Base-by-base conservation (phyloP, 2,113 vertebrate genomes). In the Thinocorus orbignyianus region DNA sequence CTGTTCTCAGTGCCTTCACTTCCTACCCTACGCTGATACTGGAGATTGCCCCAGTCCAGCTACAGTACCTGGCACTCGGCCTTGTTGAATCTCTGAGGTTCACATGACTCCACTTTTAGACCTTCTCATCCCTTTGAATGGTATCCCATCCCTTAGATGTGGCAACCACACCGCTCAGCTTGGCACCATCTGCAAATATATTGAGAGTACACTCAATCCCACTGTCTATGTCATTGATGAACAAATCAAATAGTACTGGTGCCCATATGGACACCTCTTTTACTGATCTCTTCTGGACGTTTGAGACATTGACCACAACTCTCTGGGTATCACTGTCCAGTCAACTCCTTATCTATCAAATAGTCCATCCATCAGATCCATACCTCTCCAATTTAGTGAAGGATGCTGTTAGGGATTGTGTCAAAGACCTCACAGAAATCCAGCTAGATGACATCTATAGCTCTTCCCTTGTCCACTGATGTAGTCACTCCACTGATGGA, bases 281-380 rank as follows among this genome's bases (percentile, higher is more conserved):
- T 28, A 17, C 42, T 37, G 42, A 37, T 60, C 57, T 48, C 55
- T 30, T 48, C 17, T 7, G 16, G 33, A 35, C 24, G 20, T 35
- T 35, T 35, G n/a, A 69, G 33, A 46, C 12, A 10, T 35, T 49
- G 46, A 69, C 12, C 44, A 35, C 66, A 48, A 48, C 12, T 13
- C 12, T 35, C 66, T 69, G 44, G 17, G 26, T 69, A 46, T 12
- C 17, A n/a, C 33, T 11, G n/a, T 95, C 96, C 87, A 98, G 81
- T 66, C 96, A 97, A 44, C 97, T 97, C 69, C 96, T 84, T 92
- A 98, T 61, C 17, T 22, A 78, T 35, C 23, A 23, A 62, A 19
- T 18, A 41, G 42, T 39, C 10, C n/a, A 60, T 44, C 33, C 23
- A 44, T 31, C 20, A 25, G 17, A 41, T 41, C 48, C 25, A 39